Base-by-base conservation (phyloP, 1,140 invertebrate genomes). In the Grapholita molesta region DNA sequence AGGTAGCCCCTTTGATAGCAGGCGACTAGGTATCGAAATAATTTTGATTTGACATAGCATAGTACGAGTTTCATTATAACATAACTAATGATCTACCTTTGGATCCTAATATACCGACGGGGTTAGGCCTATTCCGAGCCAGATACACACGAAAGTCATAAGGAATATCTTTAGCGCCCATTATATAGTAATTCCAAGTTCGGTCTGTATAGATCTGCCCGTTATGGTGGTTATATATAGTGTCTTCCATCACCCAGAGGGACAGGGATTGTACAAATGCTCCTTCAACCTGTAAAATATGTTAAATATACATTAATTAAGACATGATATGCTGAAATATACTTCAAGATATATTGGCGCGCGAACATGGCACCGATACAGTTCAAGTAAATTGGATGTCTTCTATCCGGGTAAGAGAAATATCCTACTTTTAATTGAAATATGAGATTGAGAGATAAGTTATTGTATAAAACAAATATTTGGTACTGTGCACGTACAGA, bases 211-310 rank as follows among this genome's bases (percentile, higher is more conserved):
- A 90, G 8, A 95, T 85, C 71, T 93, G 84, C 42, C 95, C 96
- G 35, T 94, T 95, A 57, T 93, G 76, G 6, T 93, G 85, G 79
- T 96, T 93, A 71, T 93, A 94, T 1, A 94, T 91, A 21, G 95
- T 86, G 72, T 96, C 92, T 86, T 97, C 96, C 5, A 88, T 92
- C 1, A 94, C 94, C 93, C 94, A 96, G 75, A 95, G 94, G 9
- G 97, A 96, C 8, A 96, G 74, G 3, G 96, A 96, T 96, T 97
- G 97, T 7, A 97, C 92, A 80, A 96, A 96, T 3, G 95, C 95
- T n/a, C 96, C 97, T 92, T 97, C 96, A 0, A 90, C 77, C 77
- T 78, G n/a, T 24, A 48, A 68, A 61, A 48, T 21, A 21, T 66
- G 15, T 38, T 3, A 12, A 15, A 30, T 35, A 35, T 6, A 35